Conservation (phyloP, 2,888 invertebrate species). For the Pedicia rivosa region DNA sequence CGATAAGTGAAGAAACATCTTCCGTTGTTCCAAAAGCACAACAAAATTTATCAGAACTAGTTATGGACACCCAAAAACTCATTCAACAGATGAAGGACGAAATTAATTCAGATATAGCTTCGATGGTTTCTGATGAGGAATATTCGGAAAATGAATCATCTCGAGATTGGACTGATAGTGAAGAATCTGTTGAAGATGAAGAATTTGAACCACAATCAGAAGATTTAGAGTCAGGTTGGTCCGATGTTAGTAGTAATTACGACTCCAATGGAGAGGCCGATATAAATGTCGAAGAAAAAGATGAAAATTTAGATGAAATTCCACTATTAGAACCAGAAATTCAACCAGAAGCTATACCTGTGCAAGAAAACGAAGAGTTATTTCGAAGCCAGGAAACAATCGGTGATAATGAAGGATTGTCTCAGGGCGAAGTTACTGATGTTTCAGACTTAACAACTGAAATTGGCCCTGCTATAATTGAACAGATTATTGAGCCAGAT, state of each 20-base stretch:
- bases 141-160: conserved; percentile 24
- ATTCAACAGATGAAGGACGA: conserved; percentile 50
- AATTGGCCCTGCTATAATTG: no score
- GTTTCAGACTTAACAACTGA: no score
- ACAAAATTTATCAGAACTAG: conserved; percentile 35
- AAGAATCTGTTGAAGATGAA: conserved; percentile 23
- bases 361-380: no score
- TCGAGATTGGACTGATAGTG: conserved; percentile 22
- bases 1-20: background rate
- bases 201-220: conserved; percentile 15
- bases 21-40: no score
- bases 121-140: conserved; percentile 26
- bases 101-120: conserved; percentile 41
- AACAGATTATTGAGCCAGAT: no score
- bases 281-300: conserved; percentile 13
- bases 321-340: no score
- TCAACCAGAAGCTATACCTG: no score
- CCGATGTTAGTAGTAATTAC: conserved; percentile 17
- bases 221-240: conserved; percentile 13
- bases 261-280: conserved; percentile 21
- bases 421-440: no score
- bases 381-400: no score
- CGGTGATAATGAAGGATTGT: no score
- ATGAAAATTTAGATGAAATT: conserved; percentile 11
- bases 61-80: conserved; percentile 41